A percentile compares a stretch with the other conserved stretches of the same genome.
These are phyloP conservation scores for Synanthedon tipuliformis DNA, from an alignment of 2,888 invertebrate genomes.

Conservation along the genomic window DNA sequence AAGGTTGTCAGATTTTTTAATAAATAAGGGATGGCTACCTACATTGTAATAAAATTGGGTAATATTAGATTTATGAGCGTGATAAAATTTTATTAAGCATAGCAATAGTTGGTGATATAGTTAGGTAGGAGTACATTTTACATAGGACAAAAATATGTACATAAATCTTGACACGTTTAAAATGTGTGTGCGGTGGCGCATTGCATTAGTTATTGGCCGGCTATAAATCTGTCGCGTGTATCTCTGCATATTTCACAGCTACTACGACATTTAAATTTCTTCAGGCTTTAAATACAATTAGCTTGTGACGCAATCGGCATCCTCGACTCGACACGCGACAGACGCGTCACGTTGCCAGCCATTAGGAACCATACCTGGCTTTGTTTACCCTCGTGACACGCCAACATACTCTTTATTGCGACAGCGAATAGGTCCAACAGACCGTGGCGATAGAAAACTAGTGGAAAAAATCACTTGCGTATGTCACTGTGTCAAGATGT, in stretches of 20 bases:
- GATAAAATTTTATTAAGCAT: too few relatives aligned
- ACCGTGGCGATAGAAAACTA: background rate
- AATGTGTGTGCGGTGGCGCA: too few relatives aligned
- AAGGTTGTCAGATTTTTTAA: too few relatives aligned
- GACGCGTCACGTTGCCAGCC: background rate
- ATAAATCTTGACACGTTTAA: too few relatives aligned
- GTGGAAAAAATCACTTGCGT: constrained; percentile 15
- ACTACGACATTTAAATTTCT: background rate
- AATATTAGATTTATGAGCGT: too few relatives aligned
- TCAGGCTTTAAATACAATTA: background rate
- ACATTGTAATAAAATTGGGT: too few relatives aligned
- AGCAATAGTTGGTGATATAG: too few relatives aligned
- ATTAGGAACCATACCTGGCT: background rate
- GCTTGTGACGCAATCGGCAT: background rate
- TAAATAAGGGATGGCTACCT: too few relatives aligned
- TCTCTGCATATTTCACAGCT: background rate
- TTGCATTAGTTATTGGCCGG: too few relatives aligned
- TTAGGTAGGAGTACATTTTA: too few relatives aligned
- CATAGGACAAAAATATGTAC: too few relatives aligned
- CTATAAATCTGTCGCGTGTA: background rate
- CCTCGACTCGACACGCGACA: background rate
- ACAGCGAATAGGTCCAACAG: background rate
- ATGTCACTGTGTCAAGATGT: constrained; percentile 50
- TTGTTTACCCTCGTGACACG: background rate
- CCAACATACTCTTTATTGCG: background rate